Base-by-base conservation (phyloP, 2,113 vertebrate genomes). In the Chinchilla lanigera region DNA sequence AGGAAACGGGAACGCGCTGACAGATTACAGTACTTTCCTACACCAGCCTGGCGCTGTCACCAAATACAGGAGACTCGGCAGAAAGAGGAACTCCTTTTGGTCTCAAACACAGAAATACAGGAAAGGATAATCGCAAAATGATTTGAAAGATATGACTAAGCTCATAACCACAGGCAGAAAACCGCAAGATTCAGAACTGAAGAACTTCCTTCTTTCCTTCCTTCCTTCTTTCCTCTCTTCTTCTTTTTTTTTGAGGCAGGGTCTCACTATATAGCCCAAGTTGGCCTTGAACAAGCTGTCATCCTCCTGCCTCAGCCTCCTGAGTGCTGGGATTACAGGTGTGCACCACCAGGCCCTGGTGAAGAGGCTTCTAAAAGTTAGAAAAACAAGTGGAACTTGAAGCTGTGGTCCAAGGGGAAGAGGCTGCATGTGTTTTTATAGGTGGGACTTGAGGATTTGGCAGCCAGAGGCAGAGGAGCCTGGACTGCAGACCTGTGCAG, bases 401-500 rank as follows among this genome's bases (percentile, higher is more conserved):
- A 35, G 44, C 7, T 12, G 28, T 26, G 47, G 14, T 82, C 33
- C 12, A 35, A 26, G 61, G 26, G 9, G 69, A 35, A 83, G 19
- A 30, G 26, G 63, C 44, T 17, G 44, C 16, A 8, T 75, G 35
- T 4, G 24, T 75, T 35, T 95, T 81, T 14, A 22, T 0, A 50
- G 58, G 5, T 56, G 67, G 26, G 41, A 28, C 1, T 16, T 12
- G 63, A 41, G 60, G 14, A 5, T 41, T 61, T 63, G 28, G 16
- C 2, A 56, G 5, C n/a, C 38, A 28, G 0, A 5, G 14, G 7
- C 0, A 12, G 38, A 14, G 1, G 3, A 78, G 67, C 16, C 50
- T 50, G 24, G 85, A 41, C 10, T 0, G 0, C 0, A 0, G 47
- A 2, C 28, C 17, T 22, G 19, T 44, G 56, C 3, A 20, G 56